Evolutionary conservation across 2,888 invertebrate genomes (phyloP), one percentile per base, ranked within the genome.

Genomic region (Drosophila quasianomalipes): DNA sequence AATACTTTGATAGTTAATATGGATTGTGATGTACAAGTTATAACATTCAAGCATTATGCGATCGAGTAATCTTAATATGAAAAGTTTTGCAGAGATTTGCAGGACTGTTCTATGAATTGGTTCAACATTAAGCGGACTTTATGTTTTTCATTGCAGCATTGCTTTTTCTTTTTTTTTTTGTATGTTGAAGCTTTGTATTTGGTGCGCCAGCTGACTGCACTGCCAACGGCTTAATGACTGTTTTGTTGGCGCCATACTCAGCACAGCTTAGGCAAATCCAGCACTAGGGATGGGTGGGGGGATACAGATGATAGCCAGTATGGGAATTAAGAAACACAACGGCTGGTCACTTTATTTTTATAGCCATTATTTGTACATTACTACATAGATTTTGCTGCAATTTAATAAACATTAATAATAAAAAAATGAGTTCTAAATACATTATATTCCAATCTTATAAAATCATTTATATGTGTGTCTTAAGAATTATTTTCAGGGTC

Each of bases 201-300:
- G 26, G 31, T 67, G 52, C 47, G 53, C 44, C 60, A n/a, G 65
- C 66, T 47, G 70, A 62, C 67, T 54, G 53, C 10, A 73, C 70
- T 77, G 67, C 66, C 78, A 81, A 78, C 58, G 76, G 79, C 81
- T 82, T 82, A 81, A 81, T 82, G 83, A 83, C 83, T 83, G 80
- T 82, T 79, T 82, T 82, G 80, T 76, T 83, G 80, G 80, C 73
- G 83, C 80, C 76, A 73, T 58, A 67, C 49, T 47, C 47, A 69
- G 68, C 51, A 35, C 60, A 53, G 33, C 47, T 59, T 59, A 61
- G 51, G 60, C 58, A 51, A 59, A 30, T 65, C 41, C 53, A 16
- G 59, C 61, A 35, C 16, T 37, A 7, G 19, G 28, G 12, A 3
- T 55, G 26, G 28, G n/a, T 49, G 61, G 57, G 31, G 74, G 58